Percentiles rank a stretch among this genome's conserved stretches.
These are phyloP conservation scores for Prosopocoilus inquinatus DNA, from an alignment of 2,888 invertebrate species.

Conservation along the genomic window DNA sequence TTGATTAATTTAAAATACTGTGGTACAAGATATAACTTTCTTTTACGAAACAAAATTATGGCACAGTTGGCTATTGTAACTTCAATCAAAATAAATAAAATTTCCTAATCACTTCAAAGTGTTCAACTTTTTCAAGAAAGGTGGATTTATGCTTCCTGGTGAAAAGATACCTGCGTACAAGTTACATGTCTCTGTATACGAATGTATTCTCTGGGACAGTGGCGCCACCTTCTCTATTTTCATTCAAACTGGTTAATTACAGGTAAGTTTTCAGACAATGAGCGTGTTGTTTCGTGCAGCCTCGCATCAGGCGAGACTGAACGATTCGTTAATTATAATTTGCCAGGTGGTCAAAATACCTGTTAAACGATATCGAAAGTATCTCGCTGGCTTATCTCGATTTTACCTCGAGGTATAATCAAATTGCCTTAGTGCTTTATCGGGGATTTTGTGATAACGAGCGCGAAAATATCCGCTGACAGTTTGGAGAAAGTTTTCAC, in stretches of 20 bases:
- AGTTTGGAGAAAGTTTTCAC: neutral
- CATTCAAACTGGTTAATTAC: constrained; percentile 3
- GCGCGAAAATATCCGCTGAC: neutral
- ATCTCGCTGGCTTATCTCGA: constrained; percentile 20
- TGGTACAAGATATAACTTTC: no score
- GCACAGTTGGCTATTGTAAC: no score
- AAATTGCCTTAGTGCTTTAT: constrained; percentile 8
- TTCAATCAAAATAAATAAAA: no score
- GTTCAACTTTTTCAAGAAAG: no score
- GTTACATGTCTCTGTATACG: no score
- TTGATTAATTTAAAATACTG: no score
- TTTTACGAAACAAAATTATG: no score
- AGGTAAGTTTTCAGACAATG: constrained; percentile 7
- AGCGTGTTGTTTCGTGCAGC: neutral
- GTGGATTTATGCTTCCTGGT: no score
- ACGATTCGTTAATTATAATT: constrained; percentile 20
- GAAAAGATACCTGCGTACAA: no score
- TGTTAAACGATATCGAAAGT: constrained; percentile 34
- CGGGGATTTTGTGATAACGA: constrained; percentile 1
- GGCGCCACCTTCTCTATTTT: neutral
- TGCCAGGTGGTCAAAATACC: constrained; percentile 40
- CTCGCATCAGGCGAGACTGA: constrained; percentile 7
- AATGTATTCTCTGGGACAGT: no score
- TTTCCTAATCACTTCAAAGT: no score
- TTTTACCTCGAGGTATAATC: neutral